Conservation (phyloP, 2,797 vertebrate species). For the Sus cebifrons region DNA sequence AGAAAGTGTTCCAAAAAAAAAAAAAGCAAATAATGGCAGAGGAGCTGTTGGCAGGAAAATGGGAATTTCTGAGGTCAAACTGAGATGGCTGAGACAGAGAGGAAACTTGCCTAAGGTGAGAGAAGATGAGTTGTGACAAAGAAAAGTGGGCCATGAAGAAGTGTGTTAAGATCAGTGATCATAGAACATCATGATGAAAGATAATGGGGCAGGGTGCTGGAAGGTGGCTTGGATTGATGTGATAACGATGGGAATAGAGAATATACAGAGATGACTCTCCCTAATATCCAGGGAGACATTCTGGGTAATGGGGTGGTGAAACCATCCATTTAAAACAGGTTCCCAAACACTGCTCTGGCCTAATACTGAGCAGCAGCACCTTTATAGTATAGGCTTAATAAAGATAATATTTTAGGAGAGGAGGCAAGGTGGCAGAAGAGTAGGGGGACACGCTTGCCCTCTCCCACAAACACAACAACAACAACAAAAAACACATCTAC, state of each 20-base stretch:
- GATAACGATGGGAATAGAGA: background rate
- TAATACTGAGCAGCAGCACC: background rate
- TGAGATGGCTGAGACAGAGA: background rate
- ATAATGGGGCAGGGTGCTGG: background rate
- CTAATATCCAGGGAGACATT: background rate
- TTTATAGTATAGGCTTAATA: background rate
- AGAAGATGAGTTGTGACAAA: background rate
- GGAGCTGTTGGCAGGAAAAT: background rate
- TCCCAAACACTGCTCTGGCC: background rate
- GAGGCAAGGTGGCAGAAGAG: too few species aligned
- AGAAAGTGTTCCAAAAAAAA: background rate
- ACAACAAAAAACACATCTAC: too few species aligned
- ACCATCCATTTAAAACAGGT: conserved; percentile 11
- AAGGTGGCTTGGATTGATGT: background rate
- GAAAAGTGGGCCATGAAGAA: background rate
- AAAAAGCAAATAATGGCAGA: background rate
- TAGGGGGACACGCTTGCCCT: too few species aligned
- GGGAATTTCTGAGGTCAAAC: background rate
- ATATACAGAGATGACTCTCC: background rate
- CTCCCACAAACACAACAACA: too few species aligned
- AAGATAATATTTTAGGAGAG: background rate
- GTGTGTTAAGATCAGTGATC: background rate
- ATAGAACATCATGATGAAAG: background rate
- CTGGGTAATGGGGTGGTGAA: background rate
- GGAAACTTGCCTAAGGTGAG: background rate